phyloP scores from a whole-genome alignment of 1,140 invertebrate genomes.

The Limonius californicus region DNA sequence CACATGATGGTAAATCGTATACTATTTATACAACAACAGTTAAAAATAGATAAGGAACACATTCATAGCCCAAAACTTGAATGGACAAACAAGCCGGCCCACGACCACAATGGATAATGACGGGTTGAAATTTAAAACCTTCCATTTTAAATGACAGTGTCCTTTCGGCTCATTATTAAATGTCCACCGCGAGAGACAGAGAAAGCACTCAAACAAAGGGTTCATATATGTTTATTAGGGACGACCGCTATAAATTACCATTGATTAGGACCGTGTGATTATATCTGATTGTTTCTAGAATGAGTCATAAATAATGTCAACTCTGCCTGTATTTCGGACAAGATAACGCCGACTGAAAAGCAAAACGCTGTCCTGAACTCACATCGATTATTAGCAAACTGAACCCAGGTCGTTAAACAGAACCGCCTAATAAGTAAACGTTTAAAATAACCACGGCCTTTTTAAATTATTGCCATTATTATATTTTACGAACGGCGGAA shows the following conservation, averaged over 20 bases:
- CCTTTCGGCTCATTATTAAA: conserved; percentile 20
- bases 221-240: conserved; percentile 46
- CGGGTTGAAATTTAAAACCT: conserved; percentile 23
- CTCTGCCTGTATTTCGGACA: conserved; percentile 28
- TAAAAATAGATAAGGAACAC: conserved; percentile 20
- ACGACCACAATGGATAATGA: conserved; percentile 13
- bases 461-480: neutral
- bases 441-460: neutral
- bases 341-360: conserved; percentile 24
- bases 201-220: conserved; percentile 41
- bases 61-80: conserved; percentile 18
- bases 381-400: conserved; percentile 14
- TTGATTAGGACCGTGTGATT: conserved; percentile 47
- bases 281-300: conserved; percentile 44
- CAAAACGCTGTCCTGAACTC: conserved; percentile 26
- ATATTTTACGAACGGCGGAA: neutral
- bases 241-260: conserved; percentile 45
- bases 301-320: conserved; percentile 43
- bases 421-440: conserved; percentile 13
- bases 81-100: conserved; percentile 18
- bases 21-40: conserved; percentile 21
- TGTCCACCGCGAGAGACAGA: conserved; percentile 21
- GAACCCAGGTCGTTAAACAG: neutral
- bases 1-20: conserved; percentile 7
- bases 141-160: conserved; percentile 16